Base-by-base conservation (phyloP, 1,140 invertebrate species). In the Cydia strobilella region DNA sequence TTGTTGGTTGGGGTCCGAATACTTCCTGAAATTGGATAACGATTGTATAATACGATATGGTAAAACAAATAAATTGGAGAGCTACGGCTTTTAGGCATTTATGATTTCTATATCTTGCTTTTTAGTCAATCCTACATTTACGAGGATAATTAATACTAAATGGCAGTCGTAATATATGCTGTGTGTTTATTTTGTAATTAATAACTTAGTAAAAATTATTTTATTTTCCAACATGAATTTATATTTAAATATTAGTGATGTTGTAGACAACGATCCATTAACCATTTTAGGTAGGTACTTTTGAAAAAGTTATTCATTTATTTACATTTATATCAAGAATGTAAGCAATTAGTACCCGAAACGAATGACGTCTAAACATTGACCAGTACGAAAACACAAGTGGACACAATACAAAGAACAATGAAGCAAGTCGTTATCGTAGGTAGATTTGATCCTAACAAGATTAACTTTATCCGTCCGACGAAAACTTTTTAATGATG, bases 1-100 rank as follows among this genome's bases (percentile, higher is more conserved):
- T 85, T 84, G 80, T 86, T 80, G 73, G n/a, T 10, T 75, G 81
- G 77, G 76, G 27, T 81, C 83, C 74, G 23, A 66, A 66, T n/a
- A 15, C 27, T 31, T 18, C 12, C 3, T n/a, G 27, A 35, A 66
- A 31, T n/a, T n/a, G 63, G 63, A 66, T 66, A 31, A 66, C 27
- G 63, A 65, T n/a, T 66, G 63, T 31, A 35, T n/a, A 66, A 66
- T 66, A 66, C 27, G 27, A 31, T 31, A 66, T 39, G 63, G 63
- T 31, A 7, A 35, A 66, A 35, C 25, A 66, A 66, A 66, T n/a
- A 27, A 31, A 15, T 13, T 2, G 3, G 12, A 39, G 35, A 10
- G 7, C 35, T 39, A 39, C 35, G 45, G 12, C 13, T 15, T 15
- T 15, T 48, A 48, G n/a, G n/a, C n/a, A n/a, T 0, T 66, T 31